These are phyloP conservation scores for Halcyon malimbica DNA, from an alignment of 2,113 vertebrate species.

Conservation along the genomic window DNA sequence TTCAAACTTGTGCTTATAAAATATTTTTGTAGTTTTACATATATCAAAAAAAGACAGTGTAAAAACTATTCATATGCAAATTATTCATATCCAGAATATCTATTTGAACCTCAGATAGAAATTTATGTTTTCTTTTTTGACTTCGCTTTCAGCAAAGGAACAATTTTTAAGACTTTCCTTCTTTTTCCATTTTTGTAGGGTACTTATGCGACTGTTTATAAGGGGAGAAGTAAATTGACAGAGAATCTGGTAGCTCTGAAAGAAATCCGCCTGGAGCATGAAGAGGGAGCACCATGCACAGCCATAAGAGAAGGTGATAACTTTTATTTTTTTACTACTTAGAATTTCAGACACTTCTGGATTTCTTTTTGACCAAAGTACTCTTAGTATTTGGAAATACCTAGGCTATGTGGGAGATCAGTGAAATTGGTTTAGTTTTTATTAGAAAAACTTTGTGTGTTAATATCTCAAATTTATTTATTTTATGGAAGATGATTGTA, in stretches of 20 bases:
- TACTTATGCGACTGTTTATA: constrained; percentile 98
- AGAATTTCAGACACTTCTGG: background rate
- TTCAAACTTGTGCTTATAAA: background rate
- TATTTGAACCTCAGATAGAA: background rate
- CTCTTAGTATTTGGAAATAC: background rate
- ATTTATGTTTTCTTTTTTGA: background rate
- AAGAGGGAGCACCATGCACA: constrained; percentile 97
- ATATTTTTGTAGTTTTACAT: background rate
- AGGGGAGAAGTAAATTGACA: constrained; percentile 97
- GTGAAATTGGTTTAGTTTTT: background rate
- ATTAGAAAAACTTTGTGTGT: background rate
- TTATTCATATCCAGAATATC: background rate
- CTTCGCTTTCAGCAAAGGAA: background rate
- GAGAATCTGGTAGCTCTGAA: constrained; percentile 98
- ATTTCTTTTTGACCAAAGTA: background rate
- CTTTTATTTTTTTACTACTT: background rate
- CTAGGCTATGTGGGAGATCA: background rate
- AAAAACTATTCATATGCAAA: background rate
- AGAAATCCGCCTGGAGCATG: constrained; percentile 96
- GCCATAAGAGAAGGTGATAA: constrained; percentile 94
- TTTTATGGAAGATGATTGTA: background rate
- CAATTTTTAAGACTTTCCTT: background rate
- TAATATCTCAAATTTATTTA: background rate
- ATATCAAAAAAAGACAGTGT: background rate
- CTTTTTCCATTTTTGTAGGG: constrained; percentile 77